These are phyloP conservation scores for Nomia melanderi DNA, from an alignment of 1,140 invertebrate genomes.

Conservation along the genomic window DNA sequence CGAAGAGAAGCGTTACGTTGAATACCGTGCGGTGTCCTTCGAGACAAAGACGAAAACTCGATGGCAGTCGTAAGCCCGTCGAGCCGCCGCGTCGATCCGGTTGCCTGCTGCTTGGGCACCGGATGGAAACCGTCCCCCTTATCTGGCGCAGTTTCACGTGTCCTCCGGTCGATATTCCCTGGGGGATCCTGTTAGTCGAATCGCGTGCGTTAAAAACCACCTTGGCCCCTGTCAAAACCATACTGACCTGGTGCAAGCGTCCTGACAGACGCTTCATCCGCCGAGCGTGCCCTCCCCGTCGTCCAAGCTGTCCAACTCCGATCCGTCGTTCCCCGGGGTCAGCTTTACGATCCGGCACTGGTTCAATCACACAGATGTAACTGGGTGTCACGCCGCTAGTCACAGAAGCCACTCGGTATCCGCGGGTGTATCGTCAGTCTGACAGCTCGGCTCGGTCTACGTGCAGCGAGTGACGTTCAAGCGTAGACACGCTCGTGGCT, in stretches of 20 bases:
- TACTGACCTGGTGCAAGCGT: slow-evolving; percentile 13
- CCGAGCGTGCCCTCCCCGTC: too few species aligned
- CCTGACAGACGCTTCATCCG: too few species aligned
- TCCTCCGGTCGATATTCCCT: slow-evolving; percentile 55
- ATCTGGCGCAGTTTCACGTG: slow-evolving; percentile 50
- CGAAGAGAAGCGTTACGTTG: too few species aligned
- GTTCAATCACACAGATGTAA: background rate
- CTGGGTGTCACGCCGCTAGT: slow-evolving; percentile 1
- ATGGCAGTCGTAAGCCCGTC: slow-evolving; percentile 49
- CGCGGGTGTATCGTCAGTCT: slow-evolving; percentile 22
- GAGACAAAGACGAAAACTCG: background rate
- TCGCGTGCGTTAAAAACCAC: background rate
- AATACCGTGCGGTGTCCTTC: too few species aligned
- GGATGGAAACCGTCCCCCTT: slow-evolving; percentile 15
- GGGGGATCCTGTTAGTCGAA: background rate
- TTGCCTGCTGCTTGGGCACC: slow-evolving; percentile 72
- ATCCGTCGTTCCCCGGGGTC: too few species aligned
- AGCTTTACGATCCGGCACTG: too few species aligned
- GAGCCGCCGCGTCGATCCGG: slow-evolving; percentile 69
- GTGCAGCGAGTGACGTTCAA: slow-evolving; percentile 62
- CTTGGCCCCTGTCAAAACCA: background rate
- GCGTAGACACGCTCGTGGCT: slow-evolving; percentile 35
- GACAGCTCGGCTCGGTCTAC: slow-evolving; percentile 62
- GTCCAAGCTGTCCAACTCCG: too few species aligned
- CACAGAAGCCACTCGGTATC: slow-evolving; percentile 28